Base-by-base conservation (phyloP, 1,140 invertebrate species). In the Marisa cornuarietis region DNA sequence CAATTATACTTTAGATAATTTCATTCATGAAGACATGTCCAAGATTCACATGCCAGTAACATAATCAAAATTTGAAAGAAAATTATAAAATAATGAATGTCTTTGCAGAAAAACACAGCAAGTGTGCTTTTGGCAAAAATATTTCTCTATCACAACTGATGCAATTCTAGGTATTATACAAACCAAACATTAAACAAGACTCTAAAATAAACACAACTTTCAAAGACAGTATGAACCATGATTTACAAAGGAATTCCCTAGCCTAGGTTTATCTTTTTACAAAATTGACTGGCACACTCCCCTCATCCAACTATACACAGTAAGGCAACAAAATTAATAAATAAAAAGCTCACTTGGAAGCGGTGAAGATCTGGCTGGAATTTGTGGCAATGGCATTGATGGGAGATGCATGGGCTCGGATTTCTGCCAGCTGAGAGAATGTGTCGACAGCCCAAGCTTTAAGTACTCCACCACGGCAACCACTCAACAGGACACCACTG, bases 371-470 rank as follows among this genome's bases (percentile, higher is more conserved):
- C 80, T 94, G 92, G 61, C 93, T 92, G n/a, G 93, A 93, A 89
- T 95, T 95, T 52, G 94, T 94, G 31, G 94, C 93, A 76, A 96
- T 93, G 82, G 94, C 93, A 89, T 96, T 96, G 79, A 96, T 95
- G n/a, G 94, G 93, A 22, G 93, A 93, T 80, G 92, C 92, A 83
- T 96, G 95, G 49, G 95, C 95, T 62, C 94, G 93, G 81, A 96
- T 93, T 88, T 95, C 94, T 5, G 94, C 94, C 14, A 96, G 89
- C 42, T 92, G 91, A 71, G 92, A 90, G 85, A 94, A 95, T 42
- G 90, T 92, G 52, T 94, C 93, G 20, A 93, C 88, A 78, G 94
- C 92, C 95, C 95, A 96, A 79, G 95, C 90, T 87, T 94, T 93
- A 16, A 97, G 89, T 66, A 93, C 92, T 42, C 95, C 95, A 84